Evolutionary conservation across 2,888 invertebrate genomes (phyloP), one percentile per base, ranked within the genome.

Genomic region (Palloptera scutellata): DNA sequence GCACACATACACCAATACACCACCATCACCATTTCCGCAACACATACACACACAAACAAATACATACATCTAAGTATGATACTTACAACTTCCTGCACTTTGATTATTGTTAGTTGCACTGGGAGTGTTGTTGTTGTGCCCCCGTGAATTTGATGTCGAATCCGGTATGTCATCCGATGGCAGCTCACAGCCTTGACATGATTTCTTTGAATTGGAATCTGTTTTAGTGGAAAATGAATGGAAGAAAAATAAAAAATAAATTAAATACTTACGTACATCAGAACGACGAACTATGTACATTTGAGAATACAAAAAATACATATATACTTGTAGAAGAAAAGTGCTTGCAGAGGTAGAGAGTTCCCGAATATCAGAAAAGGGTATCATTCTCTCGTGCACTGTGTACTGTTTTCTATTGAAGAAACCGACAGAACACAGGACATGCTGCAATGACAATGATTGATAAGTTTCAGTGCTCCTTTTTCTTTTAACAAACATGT

Each of bases 111-210:
- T 91, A 68, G 92, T 92, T 65, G 91, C 92, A 81, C 90, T 92
- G 20, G 91, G 92, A 54, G 92, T 93, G 83, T 93, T 93, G 84
- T 93, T 93, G 81, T 93, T 92, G 80, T 92, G 89, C 62, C 91
- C 91, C 72, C 91, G 87, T 13, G 87, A 87, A 73, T 86, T 85
- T 45, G 91, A 89, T 42, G 89, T 87, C 51, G 91, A 87, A 75
- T 91, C 91, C 6, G 91, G 90, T 64, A 91, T 86, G 79, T 91
- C 91, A 75, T 92, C 91, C 59, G 90, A 89, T 67, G 90, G 93
- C 83, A 90, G 87, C 82, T 93, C 93, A 83, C 91, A 95, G 75
- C 91, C 94, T 86, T 91, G 94, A 86, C 88, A 91, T 79, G 89
- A 89, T 82, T 90, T 90, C 83, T 90, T 90, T 73, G 90, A 89